A percentile compares a stretch with the other conserved stretches of the same genome.
These are phyloP conservation scores for Sylvilagus bachmani DNA, from an alignment of 2,113 vertebrate genomes.

Conservation along the genomic window DNA sequence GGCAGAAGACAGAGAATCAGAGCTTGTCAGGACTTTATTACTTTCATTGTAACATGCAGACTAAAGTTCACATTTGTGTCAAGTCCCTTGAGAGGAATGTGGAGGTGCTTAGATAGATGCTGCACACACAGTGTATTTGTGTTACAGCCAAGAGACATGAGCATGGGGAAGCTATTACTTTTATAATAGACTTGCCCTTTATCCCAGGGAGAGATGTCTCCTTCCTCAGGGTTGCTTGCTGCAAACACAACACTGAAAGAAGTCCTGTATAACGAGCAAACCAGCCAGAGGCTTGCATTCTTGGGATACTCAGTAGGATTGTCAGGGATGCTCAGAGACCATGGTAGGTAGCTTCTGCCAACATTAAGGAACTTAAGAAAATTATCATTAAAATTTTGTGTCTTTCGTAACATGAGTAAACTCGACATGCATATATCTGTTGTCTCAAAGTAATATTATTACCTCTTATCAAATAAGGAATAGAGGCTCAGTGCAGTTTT, in stretches of 20 bases:
- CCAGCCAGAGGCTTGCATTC: neutral
- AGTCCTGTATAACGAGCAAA: neutral
- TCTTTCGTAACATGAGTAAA: neutral
- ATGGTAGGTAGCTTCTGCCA: neutral
- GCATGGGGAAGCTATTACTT: neutral
- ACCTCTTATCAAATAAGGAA: neutral
- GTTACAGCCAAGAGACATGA: neutral
- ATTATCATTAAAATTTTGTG: neutral
- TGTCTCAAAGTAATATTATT: slow-evolving; percentile 3
- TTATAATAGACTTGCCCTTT: neutral
- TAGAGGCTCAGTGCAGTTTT: neutral
- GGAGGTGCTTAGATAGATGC: too few relatives aligned
- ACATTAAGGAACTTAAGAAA: neutral
- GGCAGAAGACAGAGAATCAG: neutral
- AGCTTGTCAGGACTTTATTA: neutral
- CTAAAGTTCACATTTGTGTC: neutral
- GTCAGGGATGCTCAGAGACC: neutral
- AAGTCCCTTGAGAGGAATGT: too few relatives aligned
- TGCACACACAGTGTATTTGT: neutral
- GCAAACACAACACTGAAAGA: neutral
- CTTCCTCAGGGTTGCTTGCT: neutral
- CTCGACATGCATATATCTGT: neutral
- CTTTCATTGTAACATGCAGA: neutral
- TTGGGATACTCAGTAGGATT: neutral
- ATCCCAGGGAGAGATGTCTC: neutral